phyloP scores from a whole-genome alignment of 2,888 invertebrate species.

The Pardosa pseudoannulata region DNA sequence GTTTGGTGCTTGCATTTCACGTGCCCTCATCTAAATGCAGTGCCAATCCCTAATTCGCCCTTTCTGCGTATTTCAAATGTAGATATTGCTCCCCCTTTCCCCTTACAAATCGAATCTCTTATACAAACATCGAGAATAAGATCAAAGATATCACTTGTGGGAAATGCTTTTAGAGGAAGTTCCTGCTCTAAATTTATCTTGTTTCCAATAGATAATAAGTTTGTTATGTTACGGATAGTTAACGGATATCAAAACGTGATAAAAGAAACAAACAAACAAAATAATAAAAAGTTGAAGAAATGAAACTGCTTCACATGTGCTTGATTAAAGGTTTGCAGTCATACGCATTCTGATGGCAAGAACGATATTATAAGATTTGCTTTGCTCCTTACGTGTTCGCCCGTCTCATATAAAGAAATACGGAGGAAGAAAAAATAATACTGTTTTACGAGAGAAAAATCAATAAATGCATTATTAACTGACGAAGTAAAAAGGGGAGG shows the following conservation, averaged over 20 bases:
- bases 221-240: neutral
- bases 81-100: too few relatives aligned
- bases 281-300: too few relatives aligned
- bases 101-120: too few relatives aligned
- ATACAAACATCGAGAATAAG: too few relatives aligned
- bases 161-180: too few relatives aligned
- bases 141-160: too few relatives aligned
- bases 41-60: too few relatives aligned
- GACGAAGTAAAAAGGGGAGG: neutral
- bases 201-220: neutral
- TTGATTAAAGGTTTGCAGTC: neutral
- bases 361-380: neutral
- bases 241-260: neutral
- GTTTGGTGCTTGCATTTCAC: too few relatives aligned
- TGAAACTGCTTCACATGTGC: too few relatives aligned
- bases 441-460: constrained; percentile 6
- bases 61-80: too few relatives aligned
- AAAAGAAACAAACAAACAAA: neutral
- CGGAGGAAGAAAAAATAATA: neutral
- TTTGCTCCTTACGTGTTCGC: neutral
- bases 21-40: too few relatives aligned
- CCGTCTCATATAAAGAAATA: neutral
- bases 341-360: neutral
- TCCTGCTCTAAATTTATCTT: too few relatives aligned
- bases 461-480: constrained; percentile 13